phyloP scores from a whole-genome alignment of 92 coral and sea anemone genomes.

The Palythoa grandis region DNA sequence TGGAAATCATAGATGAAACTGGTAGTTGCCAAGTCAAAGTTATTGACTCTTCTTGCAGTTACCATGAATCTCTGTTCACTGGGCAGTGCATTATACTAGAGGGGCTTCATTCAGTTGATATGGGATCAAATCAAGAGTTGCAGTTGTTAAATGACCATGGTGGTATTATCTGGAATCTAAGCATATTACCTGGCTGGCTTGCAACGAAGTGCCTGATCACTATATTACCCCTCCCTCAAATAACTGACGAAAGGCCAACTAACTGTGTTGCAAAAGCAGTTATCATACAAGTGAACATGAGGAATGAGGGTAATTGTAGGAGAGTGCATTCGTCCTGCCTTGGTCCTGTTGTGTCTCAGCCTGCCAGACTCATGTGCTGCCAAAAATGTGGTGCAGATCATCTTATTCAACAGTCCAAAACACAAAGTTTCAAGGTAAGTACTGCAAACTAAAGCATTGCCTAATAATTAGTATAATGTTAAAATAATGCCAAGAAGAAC shows the following conservation, averaged over 20 bases:
- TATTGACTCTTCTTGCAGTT: slow-evolving; percentile 59
- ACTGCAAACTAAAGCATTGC: background rate
- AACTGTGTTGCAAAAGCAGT: slow-evolving; percentile 77
- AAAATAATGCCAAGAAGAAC: too few species aligned
- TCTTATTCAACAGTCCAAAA: slow-evolving; percentile 60
- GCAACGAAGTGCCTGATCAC: slow-evolving; percentile 74
- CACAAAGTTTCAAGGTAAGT: slow-evolving; percentile 48
- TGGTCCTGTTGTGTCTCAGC: slow-evolving; percentile 48
- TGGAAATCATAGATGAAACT: slow-evolving; percentile 68
- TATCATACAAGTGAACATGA: slow-evolving; percentile 63
- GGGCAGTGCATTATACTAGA: slow-evolving; percentile 90
- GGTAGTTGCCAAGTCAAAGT: slow-evolving; percentile 58
- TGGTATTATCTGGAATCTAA: slow-evolving; percentile 85
- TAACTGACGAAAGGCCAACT: slow-evolving; percentile 23
- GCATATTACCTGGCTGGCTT: slow-evolving; percentile 88
- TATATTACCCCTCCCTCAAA: slow-evolving; percentile 45
- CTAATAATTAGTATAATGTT: background rate
- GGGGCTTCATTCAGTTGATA: slow-evolving; percentile 69
- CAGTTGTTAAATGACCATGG: slow-evolving; percentile 59
- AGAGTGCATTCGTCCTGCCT: slow-evolving; percentile 80
- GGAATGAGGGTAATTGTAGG: slow-evolving; percentile 21
- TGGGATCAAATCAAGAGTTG: slow-evolving; percentile 36
- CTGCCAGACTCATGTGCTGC: slow-evolving; percentile 65
- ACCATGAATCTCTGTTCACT: slow-evolving; percentile 58
- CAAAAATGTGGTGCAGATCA: slow-evolving; percentile 61